Conservation (phyloP, 2,888 invertebrate genomes). For the Conus canariensis region DNA sequence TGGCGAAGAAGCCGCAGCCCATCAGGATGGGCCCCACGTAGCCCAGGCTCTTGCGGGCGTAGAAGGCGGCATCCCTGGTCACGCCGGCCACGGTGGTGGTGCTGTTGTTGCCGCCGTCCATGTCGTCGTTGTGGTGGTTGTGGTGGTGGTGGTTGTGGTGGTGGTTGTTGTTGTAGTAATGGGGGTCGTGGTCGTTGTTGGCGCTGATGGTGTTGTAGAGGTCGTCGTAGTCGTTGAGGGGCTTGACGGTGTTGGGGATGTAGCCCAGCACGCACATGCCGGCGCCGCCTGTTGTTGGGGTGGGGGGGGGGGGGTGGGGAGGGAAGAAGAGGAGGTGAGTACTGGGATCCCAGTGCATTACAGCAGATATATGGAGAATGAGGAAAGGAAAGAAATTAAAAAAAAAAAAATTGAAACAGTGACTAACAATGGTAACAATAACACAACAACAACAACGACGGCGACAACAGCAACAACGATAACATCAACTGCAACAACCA, state of each 20-base stretch:
- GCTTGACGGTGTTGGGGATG: constrained; percentile 54
- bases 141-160: constrained; percentile 50
- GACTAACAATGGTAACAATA: no score
- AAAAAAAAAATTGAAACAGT: no score
- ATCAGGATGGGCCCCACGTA: constrained; percentile 98
- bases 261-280: constrained; percentile 66
- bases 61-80: constrained; percentile 42
- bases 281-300: constrained; percentile 52
- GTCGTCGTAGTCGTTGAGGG: constrained; percentile 41
- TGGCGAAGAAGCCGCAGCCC: constrained; percentile 98
- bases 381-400: no score
- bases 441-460: no score
- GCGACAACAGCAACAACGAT: no score
- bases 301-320: no score
- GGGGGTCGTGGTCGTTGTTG: background rate
- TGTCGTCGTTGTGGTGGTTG: constrained; percentile 49
- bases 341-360: no score
- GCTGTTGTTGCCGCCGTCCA: background rate
- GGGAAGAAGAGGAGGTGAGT: no score
- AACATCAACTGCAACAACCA: no score
- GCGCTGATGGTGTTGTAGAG: constrained; percentile 16
- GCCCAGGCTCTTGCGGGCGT: constrained; percentile 82
- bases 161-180: constrained; percentile 2
- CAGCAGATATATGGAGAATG: no score
- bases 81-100: constrained; percentile 27